A percentile compares a stretch with the other conserved stretches of the same genome.
These are phyloP conservation scores for Condylura cristata DNA, from an alignment of 2,113 vertebrate genomes.

Conservation along the genomic window DNA sequence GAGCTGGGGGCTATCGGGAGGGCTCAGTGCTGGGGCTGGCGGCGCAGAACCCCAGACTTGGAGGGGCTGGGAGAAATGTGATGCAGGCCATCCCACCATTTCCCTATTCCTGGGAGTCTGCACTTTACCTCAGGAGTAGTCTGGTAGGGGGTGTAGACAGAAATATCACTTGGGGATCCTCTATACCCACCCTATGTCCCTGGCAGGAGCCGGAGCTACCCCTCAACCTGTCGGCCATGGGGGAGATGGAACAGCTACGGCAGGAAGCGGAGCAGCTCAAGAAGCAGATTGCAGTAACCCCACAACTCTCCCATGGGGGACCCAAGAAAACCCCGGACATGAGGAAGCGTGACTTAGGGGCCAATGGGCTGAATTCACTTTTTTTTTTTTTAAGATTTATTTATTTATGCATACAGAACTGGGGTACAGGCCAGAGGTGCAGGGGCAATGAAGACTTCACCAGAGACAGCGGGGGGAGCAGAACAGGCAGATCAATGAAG, in stretches of 20 bases:
- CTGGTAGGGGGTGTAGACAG: background rate
- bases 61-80: background rate
- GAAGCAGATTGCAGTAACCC: slow-evolving; percentile 95
- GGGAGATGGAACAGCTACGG: slow-evolving; percentile 96
- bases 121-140: background rate
- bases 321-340: background rate
- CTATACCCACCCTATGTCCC: background rate
- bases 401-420: no score
- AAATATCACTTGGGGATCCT: background rate
- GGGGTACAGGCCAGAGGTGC: no score
- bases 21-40: background rate
- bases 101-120: background rate
- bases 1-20: background rate
- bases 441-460: no score
- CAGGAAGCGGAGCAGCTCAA: slow-evolving; percentile 97
- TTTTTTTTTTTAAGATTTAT: no score
- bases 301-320: background rate
- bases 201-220: slow-evolving; percentile 49
- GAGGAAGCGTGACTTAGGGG: background rate
- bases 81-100: background rate
- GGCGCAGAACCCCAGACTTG: background rate
- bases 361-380: background rate
- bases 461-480: no score
- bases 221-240: slow-evolving; percentile 86
- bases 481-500: no score